Evolutionary conservation across 30 jellyfish, hydroid and myxozoan species (phyloP).

Genomic region (Calvadosia cruxmelitensis): DNA sequence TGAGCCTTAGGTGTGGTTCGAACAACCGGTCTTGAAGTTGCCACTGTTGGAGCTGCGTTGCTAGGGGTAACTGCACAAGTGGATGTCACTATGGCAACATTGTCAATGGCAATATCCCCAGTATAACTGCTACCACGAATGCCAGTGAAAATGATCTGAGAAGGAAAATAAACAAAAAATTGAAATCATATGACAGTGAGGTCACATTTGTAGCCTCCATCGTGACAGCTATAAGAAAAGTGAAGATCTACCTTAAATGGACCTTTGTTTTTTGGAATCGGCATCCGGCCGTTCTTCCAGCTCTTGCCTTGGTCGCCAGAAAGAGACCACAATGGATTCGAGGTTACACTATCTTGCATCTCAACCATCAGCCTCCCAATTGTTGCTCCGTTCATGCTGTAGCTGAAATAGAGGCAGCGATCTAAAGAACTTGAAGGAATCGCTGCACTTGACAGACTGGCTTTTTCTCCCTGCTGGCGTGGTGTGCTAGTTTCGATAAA

Average conservation of each 20-base stretch:
- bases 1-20: not conserved
- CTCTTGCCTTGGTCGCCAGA: constrained; percentile 40
- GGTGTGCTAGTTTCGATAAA: constrained; percentile 64
- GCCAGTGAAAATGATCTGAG: constrained; percentile 38
- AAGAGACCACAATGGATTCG: constrained; percentile 28
- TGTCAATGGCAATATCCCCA: constrained; percentile 60
- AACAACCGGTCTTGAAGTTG: not conserved
- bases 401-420: constrained; percentile 56
- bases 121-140: constrained; percentile 22
- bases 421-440: constrained; percentile 9
- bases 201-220: too few relatives aligned
- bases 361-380: constrained; percentile 33
- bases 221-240: too few relatives aligned
- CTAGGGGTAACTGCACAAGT: constrained; percentile 18
- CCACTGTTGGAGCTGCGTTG: constrained; percentile 4
- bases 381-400: constrained; percentile 55
- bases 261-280: constrained; percentile 21
- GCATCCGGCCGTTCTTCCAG: constrained; percentile 44
- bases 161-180: not conserved
- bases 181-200: too few relatives aligned
- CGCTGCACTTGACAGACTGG: constrained; percentile 26
- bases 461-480: constrained; percentile 24
- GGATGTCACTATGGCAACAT: constrained; percentile 6
- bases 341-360: not conserved
- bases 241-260: constrained; percentile 39